Evolutionary conservation across 64 coral and sea anemone species (phyloP), one percentile per base, ranked within the genome.

Genomic region (Actinia tenebrosa): DNA sequence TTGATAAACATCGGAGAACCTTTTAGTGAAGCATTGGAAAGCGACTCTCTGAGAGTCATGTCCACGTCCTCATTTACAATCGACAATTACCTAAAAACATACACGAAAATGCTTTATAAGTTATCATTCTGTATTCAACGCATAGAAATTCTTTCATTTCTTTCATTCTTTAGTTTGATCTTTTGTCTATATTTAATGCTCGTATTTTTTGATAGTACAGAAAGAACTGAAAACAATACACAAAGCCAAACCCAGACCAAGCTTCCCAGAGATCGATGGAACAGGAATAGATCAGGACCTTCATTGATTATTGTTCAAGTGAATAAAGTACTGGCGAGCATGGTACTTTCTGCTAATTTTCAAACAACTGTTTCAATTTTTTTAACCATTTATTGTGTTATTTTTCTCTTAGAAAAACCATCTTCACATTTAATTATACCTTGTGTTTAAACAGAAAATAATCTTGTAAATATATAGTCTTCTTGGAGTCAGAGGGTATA

Each of bases 11-110:
- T 81, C 79, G 79, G 17, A 20, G 44, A 81, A 81, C 16, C 79
- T 81, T 81, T 81, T 81, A 81, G 79, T 53, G 79, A 81, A 53
- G 50, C 79, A 75, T 75, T 75, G 69, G 69, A 75, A 75, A 75
- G 69, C 25, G 69, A 75, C 26, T 75, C 26, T 42, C 26, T 75
- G 69, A 75, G 69, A 75, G 27, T 30, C 69, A 42, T 75, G 69
- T 42, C n/a, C 69, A 75, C 27, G 69, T 75, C n/a, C 26, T 30
- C 18, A 66, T 23, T 66, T 4, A 75, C 63, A 66, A 66, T 66
- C 22, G 63, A 66, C n/a, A 30, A 75, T 75, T 75, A 75, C 69
- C 25, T 75, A 75, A 30, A 75, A 75, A 75, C 1, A 7, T 10
- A 66, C 25, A 26, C 22, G 69, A 75, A 75, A 75, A 75, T 75